Base-by-base conservation (phyloP, 2,888 invertebrate species). In the Lycia hirtaria region DNA sequence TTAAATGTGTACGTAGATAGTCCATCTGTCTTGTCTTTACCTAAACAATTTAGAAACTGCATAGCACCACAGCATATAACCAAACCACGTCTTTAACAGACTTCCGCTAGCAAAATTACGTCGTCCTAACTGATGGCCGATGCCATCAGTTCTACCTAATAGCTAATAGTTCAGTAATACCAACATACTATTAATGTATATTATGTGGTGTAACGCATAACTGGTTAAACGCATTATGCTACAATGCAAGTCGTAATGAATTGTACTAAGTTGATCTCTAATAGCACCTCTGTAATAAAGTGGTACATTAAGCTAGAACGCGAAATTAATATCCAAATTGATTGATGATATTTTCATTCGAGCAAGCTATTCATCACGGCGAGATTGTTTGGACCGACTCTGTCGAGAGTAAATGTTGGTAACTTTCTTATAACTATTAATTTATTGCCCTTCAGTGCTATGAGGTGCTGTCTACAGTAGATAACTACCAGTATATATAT, bases 261-360 rank as follows among this genome's bases (percentile, higher is more conserved):
- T n/a, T n/a, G n/a, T n/a, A n/a, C n/a, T n/a, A n/a, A n/a, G n/a
- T 19, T 37, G 17, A 19, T 20, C n/a, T 4, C 14, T 24, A 24
- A n/a, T 10, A 24, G 2, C 17, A 40, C 40, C 2, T 24, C 14
- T 15, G 10, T 35, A 50, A 56, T 45, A 20, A 51, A 38, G 26
- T 45, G 44, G 4, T 40, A 40, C 32, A 45, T 45, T 47, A 26
- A 45, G 50, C 15, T 47, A 32, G 35, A 54, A 47, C 17, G 15
- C 38, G 32, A 56, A 33, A 49, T 51, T 48, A 47, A 55, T 51
- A 48, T 48, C 24, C 41, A 14, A 50, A 30, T 52, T 66, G 64
- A 66, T 65, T 63, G 62, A 66, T 65, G 59, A 35, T 58, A 57
- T 62, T 65, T 68, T 63, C 61, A 66, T 60, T 58, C 40, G 47